These are phyloP conservation scores for Tachysurus vachellii DNA, from an alignment of 2,113 vertebrate genomes.

Conservation along the genomic window DNA sequence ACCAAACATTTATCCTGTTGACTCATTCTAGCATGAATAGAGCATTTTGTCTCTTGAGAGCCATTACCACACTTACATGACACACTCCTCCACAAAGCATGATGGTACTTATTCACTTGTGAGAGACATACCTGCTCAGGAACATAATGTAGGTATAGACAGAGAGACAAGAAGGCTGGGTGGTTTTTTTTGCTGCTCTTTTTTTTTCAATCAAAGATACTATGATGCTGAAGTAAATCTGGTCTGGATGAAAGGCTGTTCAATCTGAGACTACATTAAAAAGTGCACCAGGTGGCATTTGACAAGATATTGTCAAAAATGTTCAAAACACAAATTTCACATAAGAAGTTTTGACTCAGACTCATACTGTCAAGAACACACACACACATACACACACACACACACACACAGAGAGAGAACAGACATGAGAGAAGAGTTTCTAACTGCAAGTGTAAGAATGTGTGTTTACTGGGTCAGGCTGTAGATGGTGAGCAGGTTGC, in stretches of 20 bases:
- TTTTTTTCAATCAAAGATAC: neutral
- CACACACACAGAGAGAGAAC: neutral
- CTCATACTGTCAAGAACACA: neutral
- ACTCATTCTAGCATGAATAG: slow-evolving; percentile 14
- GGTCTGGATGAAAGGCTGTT: neutral
- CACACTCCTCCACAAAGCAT: slow-evolving; percentile 15
- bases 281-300: neutral
- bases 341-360: neutral
- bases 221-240: neutral
- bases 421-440: neutral
- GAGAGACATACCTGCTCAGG: slow-evolving; percentile 2
- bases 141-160: neutral
- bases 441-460: slow-evolving; percentile 4
- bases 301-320: neutral
- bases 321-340: neutral
- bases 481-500: slow-evolving; percentile 39
- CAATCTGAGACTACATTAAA: neutral
- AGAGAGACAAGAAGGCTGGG: neutral
- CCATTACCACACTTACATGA: slow-evolving; percentile 20
- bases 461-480: slow-evolving; percentile 37
- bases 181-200: neutral
- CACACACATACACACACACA: neutral
- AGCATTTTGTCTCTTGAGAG: slow-evolving; percentile 7
- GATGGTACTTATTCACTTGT: slow-evolving; percentile 13
- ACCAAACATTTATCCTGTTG: slow-evolving; percentile 20